These are phyloP conservation scores for Crenuchus spilurus DNA, from an alignment of 2,797 vertebrate species.

Conservation along the genomic window DNA sequence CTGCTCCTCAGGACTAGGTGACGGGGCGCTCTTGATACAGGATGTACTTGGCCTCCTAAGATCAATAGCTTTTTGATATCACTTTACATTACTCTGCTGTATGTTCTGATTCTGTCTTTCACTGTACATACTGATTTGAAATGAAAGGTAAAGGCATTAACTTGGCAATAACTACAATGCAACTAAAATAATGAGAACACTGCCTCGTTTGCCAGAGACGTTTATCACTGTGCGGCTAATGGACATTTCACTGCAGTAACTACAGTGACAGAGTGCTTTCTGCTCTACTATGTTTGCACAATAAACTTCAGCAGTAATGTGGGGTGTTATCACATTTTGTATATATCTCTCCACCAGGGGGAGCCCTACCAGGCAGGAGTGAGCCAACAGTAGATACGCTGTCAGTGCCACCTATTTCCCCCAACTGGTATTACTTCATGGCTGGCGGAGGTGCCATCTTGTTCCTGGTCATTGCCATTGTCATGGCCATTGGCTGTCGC, in stretches of 20 bases:
- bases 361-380: constrained; percentile 89
- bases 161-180: neutral
- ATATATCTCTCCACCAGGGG: constrained; percentile 99
- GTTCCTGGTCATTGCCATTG: constrained; percentile 94
- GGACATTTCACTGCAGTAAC: constrained; percentile 16
- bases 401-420: constrained; percentile 95
- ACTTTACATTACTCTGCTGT: constrained; percentile 47
- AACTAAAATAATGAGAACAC: neutral
- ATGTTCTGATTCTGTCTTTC: constrained; percentile 41
- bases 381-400: constrained; percentile 91
- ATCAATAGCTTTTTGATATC: constrained; percentile 23
- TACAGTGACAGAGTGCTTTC: constrained; percentile 38
- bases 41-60: constrained; percentile 34
- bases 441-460: constrained; percentile 94
- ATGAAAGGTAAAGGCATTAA: neutral
- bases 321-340: constrained; percentile 79
- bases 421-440: constrained; percentile 99
- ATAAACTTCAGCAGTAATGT: constrained; percentile 35
- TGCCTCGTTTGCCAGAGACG: neutral
- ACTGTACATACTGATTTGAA: constrained; percentile 30
- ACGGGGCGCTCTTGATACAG: constrained; percentile 1
- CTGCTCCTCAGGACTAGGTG: constrained; percentile 41
- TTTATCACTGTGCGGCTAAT: neutral
- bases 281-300: constrained; percentile 45
- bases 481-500: constrained; percentile 96